Base-by-base conservation (phyloP, 2,888 invertebrate genomes). In the Subacronicta megacephala region DNA sequence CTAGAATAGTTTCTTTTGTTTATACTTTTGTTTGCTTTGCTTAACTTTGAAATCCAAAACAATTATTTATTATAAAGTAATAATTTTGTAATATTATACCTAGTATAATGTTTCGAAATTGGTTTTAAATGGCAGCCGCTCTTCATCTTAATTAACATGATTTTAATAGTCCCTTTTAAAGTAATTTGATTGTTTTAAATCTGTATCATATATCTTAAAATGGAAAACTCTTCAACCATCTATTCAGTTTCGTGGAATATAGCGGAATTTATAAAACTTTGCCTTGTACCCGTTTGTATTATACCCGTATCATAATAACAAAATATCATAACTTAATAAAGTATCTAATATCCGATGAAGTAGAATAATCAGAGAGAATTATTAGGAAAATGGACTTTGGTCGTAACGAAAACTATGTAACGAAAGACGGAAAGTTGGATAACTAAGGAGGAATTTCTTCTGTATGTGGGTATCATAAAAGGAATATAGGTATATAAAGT, bases 351-450 rank as follows among this genome's bases (percentile, higher is more conserved):
- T 41, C 17, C 42, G n/a, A 61, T 5, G 17, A 54, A 56, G 23
- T 45, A 46, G 33, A 53, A 49, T 56, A 63, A 75, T 59, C 46
- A 23, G 18, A 49, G 47, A 55, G 35, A 64, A 64, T 55, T 72
- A 75, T 67, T 42, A 62, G 17, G 45, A 57, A 69, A 54, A 68
- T 47, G 26, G 49, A 40, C 47, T 51, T 43, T 13, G 44, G 36
- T 12, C 12, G 36, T 38, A 44, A 12, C 17, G 23, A 37, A 23
- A 60, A 51, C 42, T 51, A 26, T 36, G 42, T 43, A 57, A 64
- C 35, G 52, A 42, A 59, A 64, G 51, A 47, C 35, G 42, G 35
- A 56, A 67, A 64, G 59, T 73, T 55, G 35, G 46, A 60, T 58
- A 67, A 52, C 51, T 53, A 52, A 49, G 37, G 29, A 33, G 41